Evolutionary conservation across 2,113 vertebrate species (phyloP), one percentile per base, ranked within the genome.

Genomic region (Hymenochirus boettgeri): DNA sequence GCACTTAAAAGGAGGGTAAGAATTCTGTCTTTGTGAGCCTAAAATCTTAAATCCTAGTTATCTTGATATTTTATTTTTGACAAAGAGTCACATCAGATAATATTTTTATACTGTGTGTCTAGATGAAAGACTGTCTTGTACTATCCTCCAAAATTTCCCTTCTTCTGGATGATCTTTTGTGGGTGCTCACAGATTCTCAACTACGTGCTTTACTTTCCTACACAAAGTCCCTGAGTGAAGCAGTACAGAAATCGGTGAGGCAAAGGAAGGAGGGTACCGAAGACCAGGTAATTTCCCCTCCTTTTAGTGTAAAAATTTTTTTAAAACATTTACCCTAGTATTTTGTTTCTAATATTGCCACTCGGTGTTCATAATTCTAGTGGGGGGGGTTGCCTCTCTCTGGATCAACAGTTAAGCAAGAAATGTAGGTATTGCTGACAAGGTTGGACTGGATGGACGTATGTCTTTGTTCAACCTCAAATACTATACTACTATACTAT

Each of bases 91-190:
- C 13, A 8, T 35, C 3, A 29, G 65, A 57, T 21, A 1, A 52
- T 33, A 42, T 42, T n/a, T 31, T 42, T n/a, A 42, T 42, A 7
- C 19, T 22, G 4, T 57, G 15, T 21, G 7, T 69, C 56, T 66
- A 99, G 96, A 92, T 93, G 76, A 98, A 95, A 78, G 96, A 99
- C 59, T 99, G 96, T 77, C 93, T 99, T 0, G 96, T 99, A 61
- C 53, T 99, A 61, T 92, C 94, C 1, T 99, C 96, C 22, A 98
- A 99, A 82, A 82, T 99, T 79, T 90, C 91, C 74, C 94, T 99
- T 74, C 92, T 98, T 29, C 84, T 99, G 75, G 96, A 98, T 25
- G 96, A 99, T 74, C 82, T 99, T 73, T 83, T 99, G 54, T 99
- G 96, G 96, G 96, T 99, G 69, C 89, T 99, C 60, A 99, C 95